Evolutionary conservation across 2,888 invertebrate genomes (phyloP), one percentile per base, ranked within the genome.

Genomic region (Cerastis leucographa): DNA sequence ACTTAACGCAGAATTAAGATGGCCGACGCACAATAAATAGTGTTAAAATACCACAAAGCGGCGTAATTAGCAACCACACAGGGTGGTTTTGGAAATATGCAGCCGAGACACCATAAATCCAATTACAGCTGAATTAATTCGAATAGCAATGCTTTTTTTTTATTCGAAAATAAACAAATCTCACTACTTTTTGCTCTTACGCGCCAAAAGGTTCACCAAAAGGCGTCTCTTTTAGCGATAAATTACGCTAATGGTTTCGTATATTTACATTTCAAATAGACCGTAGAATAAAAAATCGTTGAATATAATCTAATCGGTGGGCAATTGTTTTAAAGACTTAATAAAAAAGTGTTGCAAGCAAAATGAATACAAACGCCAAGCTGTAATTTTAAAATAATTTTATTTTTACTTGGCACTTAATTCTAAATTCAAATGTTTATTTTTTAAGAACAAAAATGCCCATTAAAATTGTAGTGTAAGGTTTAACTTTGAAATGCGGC

Each of bases 51-150:
- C 93, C 92, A 85, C 77, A 71, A 81, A 85, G 90, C 91, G 91
- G 90, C 92, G 90, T 94, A 95, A 95, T 96, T 96, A 96, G 95
- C 92, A 85, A 86, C 91, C 92, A 89, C 92, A 92, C 92, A 91
- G 90, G 88, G 80, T 87, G 84, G 90, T 89, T 93, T 93, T 89
- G 92, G 90, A 91, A 92, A 92, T 92, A 92, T 89, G 91, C 91
- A 78, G 84, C 87, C 85, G 80, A 81, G 89, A 89, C 88, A 87
- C 92, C 90, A 94, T 95, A 95, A 95, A 95, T 95, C 92, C 95
- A 94, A 95, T 95, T 94, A 95, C 92, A 93, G 88, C 89, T 92
- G 93, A 95, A 94, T 95, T 94, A 95, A 94, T 94, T 93, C 91
- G 87, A 91, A 90, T 92, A 93, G 83, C 83, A 67, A 84, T 82